A percentile compares a stretch with the other conserved stretches of the same genome.
Evolutionary conservation across 2,888 invertebrate genomes (phyloP).

Genomic region (Megalurothrips usitatus): DNA sequence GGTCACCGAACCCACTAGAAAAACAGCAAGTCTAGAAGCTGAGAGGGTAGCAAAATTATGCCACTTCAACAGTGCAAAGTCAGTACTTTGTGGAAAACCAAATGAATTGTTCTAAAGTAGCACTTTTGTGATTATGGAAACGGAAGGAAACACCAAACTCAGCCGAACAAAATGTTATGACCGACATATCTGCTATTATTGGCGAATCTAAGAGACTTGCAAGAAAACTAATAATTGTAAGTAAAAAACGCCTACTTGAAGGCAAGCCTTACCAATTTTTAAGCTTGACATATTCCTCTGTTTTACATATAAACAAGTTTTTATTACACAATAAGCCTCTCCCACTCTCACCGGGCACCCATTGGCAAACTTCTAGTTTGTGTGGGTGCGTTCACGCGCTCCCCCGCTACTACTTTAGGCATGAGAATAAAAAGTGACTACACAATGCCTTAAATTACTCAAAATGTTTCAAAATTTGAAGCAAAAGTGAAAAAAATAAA

Average conservation of each 20-base stretch:
- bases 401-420: background rate
- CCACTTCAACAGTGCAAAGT: no score
- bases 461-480: no score
- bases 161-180: constrained; percentile 29
- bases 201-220: background rate
- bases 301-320: constrained; percentile 37
- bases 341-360: constrained; percentile 39
- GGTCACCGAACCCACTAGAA: background rate
- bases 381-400: background rate
- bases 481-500: background rate
- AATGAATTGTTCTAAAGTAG: background rate
- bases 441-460: no score
- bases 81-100: no score
- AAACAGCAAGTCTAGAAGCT: background rate
- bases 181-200: constrained; percentile 29
- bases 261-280: constrained; percentile 41
- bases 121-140: constrained; percentile 29
- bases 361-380: constrained; percentile 31
- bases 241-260: background rate
- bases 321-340: constrained; percentile 33
- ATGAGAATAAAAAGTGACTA: no score
- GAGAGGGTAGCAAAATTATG: background rate
- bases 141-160: background rate
- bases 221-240: background rate
- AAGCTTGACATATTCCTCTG: constrained; percentile 41